Percentiles rank a stretch among this genome's conserved stretches.
These are phyloP conservation scores for Athalia rosae DNA, from an alignment of 2,888 invertebrate species.

Conservation along the genomic window DNA sequence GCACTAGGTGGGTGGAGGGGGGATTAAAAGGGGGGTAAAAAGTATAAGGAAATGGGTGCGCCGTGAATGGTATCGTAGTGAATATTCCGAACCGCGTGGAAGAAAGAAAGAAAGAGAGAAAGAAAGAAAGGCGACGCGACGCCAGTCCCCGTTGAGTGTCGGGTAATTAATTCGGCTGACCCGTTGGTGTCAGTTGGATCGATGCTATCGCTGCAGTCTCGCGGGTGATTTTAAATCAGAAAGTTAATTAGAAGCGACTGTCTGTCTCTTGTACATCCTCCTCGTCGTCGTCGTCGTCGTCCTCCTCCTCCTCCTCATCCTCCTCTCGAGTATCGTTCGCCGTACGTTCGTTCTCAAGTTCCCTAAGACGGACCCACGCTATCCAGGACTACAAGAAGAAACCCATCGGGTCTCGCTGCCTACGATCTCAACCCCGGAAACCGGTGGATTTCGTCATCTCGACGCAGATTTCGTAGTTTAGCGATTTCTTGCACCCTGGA, in stretches of 20 bases:
- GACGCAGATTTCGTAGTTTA: too few species aligned
- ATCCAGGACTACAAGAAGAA: too few species aligned
- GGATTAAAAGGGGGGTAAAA: conserved; percentile 24
- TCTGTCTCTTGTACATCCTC: conserved; percentile 57
- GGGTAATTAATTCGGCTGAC: conserved; percentile 67
- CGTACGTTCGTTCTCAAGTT: too few species aligned
- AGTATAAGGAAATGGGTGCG: conserved; percentile 46
- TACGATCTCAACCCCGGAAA: too few species aligned
- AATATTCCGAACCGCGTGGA: conserved; percentile 4
- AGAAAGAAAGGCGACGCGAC: neutral
- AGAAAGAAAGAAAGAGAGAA: neutral
- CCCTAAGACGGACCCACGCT: too few species aligned
- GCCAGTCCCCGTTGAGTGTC: conserved; percentile 57
- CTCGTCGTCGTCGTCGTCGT: conserved; percentile 48
- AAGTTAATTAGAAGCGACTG: conserved; percentile 69
- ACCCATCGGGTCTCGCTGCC: neutral
- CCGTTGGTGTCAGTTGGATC: conserved; percentile 50
- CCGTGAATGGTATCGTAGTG: conserved; percentile 23
- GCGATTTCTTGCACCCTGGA: too few species aligned
- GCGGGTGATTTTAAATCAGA: conserved; percentile 69
- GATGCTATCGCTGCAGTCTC: conserved; percentile 50
- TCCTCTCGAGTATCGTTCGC: neutral
- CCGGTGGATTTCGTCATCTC: too few species aligned
- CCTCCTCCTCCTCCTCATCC: conserved; percentile 22
- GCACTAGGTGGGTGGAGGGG: too few species aligned